These are phyloP conservation scores for Cetoscarus ocellatus DNA, from an alignment of 2,797 vertebrate genomes.

Conservation along the genomic window DNA sequence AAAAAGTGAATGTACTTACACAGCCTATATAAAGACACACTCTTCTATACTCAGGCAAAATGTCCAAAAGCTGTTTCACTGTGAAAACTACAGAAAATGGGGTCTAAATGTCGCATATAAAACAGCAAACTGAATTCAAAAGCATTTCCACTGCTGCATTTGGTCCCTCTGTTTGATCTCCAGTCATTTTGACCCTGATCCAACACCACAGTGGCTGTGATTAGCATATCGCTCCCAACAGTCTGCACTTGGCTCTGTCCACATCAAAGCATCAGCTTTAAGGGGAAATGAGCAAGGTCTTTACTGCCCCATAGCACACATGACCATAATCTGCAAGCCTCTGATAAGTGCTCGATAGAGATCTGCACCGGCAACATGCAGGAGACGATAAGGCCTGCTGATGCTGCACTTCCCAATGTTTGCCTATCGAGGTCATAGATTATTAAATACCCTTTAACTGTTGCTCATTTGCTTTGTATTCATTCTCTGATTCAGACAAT, in stretches of 20 bases:
- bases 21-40: no score
- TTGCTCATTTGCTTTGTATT: slow-evolving; percentile 8
- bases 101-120: slow-evolving; percentile 17
- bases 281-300: slow-evolving; percentile 54
- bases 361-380: slow-evolving; percentile 56
- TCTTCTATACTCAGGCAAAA: neutral
- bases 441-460: slow-evolving; percentile 3
- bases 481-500: neutral
- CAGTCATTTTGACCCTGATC: slow-evolving; percentile 52
- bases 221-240: slow-evolving; percentile 75
- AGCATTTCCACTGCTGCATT: slow-evolving; percentile 34
- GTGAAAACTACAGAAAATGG: neutral
- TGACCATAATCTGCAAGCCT: slow-evolving; percentile 51
- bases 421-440: slow-evolving; percentile 24
- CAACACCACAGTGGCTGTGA: slow-evolving; percentile 56
- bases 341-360: slow-evolving; percentile 68
- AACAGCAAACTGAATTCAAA: slow-evolving; percentile 14
- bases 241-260: slow-evolving; percentile 60
- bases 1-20: no score
- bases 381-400: slow-evolving; percentile 53
- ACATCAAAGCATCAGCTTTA: slow-evolving; percentile 48
- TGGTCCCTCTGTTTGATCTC: slow-evolving; percentile 58
- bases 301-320: slow-evolving; percentile 49
- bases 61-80: neutral
- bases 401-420: slow-evolving; percentile 29